A percentile compares a stretch with the other conserved stretches of the same genome.
phyloP scores from a whole-genome alignment of 2,797 vertebrate genomes.

The Todus mexicanus region DNA sequence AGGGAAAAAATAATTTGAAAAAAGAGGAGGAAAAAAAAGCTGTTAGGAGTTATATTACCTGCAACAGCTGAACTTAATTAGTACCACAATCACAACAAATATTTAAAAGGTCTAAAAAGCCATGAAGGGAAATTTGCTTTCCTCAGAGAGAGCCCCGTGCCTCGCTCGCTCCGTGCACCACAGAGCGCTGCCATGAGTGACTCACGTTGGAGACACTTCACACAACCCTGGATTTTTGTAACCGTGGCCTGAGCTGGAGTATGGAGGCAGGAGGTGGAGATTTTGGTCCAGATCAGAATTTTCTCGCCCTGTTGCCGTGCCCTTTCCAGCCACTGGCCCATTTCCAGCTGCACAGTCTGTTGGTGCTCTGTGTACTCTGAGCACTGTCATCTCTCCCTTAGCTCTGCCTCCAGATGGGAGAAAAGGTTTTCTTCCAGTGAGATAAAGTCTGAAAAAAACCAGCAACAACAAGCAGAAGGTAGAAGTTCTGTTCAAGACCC shows the following conservation, averaged over 20 bases:
- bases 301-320: background rate
- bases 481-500: background rate
- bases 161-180: rapidly evolving
- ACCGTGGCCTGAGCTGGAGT: background rate
- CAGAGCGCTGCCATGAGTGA: background rate
- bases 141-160: background rate
- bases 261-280: background rate
- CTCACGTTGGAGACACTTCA: background rate
- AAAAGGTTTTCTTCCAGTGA: background rate
- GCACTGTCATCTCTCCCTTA: background rate
- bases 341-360: rapidly evolving
- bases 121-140: conserved; percentile 61
- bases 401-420: background rate
- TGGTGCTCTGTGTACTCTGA: rapidly evolving
- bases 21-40: background rate
- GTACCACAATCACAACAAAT: conserved; percentile 59
- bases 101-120: conserved; percentile 57
- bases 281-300: background rate
- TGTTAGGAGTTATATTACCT: conserved; percentile 61
- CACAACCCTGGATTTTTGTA: background rate
- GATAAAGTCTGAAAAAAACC: background rate
- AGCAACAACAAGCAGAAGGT: background rate
- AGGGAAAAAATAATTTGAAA: background rate
- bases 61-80: conserved; percentile 66
- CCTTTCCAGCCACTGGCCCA: background rate